phyloP scores from a whole-genome alignment of 2,113 vertebrate species.

The Pelecanoides urinatrix region DNA sequence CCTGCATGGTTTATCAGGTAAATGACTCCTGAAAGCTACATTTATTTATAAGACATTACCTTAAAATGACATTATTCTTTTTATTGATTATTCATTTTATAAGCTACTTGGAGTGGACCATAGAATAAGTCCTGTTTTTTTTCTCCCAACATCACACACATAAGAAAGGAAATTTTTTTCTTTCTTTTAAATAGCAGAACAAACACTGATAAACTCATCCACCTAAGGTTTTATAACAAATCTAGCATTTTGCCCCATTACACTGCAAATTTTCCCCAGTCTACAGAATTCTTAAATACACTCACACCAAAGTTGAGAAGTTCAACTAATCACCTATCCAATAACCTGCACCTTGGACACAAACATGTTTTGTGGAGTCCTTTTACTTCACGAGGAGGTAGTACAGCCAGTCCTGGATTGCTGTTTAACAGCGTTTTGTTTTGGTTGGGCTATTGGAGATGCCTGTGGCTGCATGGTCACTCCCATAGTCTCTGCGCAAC shows the following conservation, averaged over 20 bases:
- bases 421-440: neutral
- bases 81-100: neutral
- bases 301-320: neutral
- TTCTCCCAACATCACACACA: neutral
- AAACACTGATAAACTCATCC: neutral
- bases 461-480: neutral
- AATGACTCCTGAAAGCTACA: neutral
- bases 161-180: neutral
- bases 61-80: neutral
- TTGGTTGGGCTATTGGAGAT: neutral
- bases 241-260: neutral
- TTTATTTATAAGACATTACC: neutral
- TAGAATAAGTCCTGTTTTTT: accelerated
- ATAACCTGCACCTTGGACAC: neutral
- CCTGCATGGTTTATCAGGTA: neutral
- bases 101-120: neutral
- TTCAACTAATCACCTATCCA: neutral
- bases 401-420: neutral
- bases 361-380: neutral
- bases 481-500: neutral
- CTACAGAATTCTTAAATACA: neutral
- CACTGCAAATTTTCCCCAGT: neutral
- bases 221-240: neutral
- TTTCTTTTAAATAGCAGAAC: neutral
- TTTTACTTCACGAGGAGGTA: neutral